Evolutionary conservation across 2,888 invertebrate genomes (phyloP), one percentile per base, ranked within the genome.

Genomic region (Diloba caeruleocephala): DNA sequence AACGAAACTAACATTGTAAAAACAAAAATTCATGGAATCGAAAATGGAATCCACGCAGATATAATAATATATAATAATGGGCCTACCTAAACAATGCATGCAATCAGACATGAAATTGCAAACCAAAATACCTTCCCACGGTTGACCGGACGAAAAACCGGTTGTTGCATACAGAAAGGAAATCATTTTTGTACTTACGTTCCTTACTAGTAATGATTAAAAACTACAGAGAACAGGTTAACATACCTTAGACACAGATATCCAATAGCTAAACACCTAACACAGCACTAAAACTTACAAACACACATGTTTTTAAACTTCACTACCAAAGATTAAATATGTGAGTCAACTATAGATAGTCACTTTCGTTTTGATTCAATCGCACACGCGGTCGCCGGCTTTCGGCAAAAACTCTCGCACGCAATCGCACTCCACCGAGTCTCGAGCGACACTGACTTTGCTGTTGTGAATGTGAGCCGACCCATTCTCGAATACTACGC

Each of bases 401-500:
- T 68, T 63, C 52, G 46, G 52, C 39, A 41, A 37, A 17, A 73
- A 51, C 37, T 55, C n/a, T 29, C 52, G 41, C 52, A 48, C 36
- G 63, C 63, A 49, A 63, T 73, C 71, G 28, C 53, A 36, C 70
- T 5, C 43, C 0, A 43, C 60, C 48, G 58, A 65, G 71, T 71
- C 74, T 70, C 54, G 69, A 76, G 76, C 85, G 70, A 81, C 66
- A 89, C 91, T 89, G 85, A 78, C 78, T 79, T 68, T 53, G 61
- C 51, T 53, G 53, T 65, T 76, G 80, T 83, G 85, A 86, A 85
- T 85, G 87, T 78, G 84, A 81, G 81, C 82, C 65, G 76, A 68
- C 79, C 82, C 86, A 90, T 87, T 90, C 87, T 89, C 84, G 84
- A 85, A 87, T 90, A 89, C 88, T 90, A 92, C 91, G 81, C 81